Evolutionary conservation across 1,140 invertebrate genomes (phyloP).

Genomic region (Cyclina sinensis): DNA sequence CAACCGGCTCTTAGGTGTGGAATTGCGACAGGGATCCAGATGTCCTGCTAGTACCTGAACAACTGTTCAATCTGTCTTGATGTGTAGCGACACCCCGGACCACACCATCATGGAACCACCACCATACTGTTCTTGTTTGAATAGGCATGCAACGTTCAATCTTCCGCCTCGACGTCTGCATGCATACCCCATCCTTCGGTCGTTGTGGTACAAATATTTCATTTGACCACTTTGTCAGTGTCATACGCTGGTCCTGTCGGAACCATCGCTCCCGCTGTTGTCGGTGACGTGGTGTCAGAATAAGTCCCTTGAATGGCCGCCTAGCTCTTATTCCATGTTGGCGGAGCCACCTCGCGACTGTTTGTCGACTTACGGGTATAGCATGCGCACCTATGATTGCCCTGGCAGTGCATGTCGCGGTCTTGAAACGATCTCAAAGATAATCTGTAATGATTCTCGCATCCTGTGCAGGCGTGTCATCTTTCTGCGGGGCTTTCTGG

Average conservation of each 20-base stretch:
- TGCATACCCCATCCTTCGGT: conserved; percentile 11
- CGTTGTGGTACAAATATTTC: neutral
- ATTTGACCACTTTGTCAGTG: neutral
- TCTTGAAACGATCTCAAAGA: neutral
- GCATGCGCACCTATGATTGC: neutral
- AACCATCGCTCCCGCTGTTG: neutral
- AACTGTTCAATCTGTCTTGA: neutral
- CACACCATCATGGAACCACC: conserved; percentile 52
- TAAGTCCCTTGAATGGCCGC: neutral
- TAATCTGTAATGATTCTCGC: neutral
- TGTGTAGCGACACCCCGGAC: conserved; percentile 36
- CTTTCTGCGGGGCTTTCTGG: neutral
- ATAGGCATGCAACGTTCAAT: conserved; percentile 8
- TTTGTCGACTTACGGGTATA: neutral
- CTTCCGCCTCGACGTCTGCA: conserved; percentile 42
- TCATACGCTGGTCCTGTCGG: neutral
- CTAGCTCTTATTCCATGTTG: neutral
- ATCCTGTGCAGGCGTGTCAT: neutral
- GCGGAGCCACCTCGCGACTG: neutral
- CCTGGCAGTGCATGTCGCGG: neutral
- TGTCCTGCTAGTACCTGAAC: neutral
- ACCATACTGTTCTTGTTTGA: neutral
- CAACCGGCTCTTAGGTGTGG: neutral
- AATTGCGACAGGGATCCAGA: neutral
- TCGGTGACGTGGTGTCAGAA: neutral